Conservation (phyloP, 2,113 vertebrate species). For the Mola mola region DNA sequence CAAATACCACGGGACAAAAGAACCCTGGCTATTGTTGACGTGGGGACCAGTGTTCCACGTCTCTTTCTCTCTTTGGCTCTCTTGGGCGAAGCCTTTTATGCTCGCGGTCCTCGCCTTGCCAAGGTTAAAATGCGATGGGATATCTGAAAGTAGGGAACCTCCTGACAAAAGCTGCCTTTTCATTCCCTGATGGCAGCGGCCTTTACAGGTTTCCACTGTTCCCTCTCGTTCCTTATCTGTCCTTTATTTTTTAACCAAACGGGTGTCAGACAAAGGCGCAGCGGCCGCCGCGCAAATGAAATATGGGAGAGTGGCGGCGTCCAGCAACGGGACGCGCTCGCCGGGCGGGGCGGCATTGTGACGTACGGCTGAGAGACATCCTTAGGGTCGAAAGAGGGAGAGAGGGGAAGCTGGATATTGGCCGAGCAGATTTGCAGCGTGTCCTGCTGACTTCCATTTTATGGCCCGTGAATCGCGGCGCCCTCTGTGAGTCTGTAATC, state of each 20-base stretch:
- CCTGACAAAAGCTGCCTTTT: too few species aligned
- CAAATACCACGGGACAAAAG: constrained; percentile 77
- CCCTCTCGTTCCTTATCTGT: constrained; percentile 59
- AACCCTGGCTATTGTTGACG: constrained; percentile 69
- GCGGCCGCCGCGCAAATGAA: constrained; percentile 66
- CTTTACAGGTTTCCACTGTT: constrained; percentile 49
- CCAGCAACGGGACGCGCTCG: constrained; percentile 57
- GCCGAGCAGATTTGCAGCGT: constrained; percentile 71
- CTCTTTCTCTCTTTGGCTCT: constrained; percentile 61
- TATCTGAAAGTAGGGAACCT: constrained; percentile 71
- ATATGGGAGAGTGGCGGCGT: constrained; percentile 49
- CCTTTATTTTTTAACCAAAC: constrained; percentile 44
- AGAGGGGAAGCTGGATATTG: constrained; percentile 68
- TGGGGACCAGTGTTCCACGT: constrained; percentile 57
- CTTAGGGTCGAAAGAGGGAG: constrained; percentile 45
- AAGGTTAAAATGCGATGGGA: constrained; percentile 77
- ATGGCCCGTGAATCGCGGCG: constrained; percentile 76
- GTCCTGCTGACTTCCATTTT: constrained; percentile 84
- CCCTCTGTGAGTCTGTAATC: constrained; percentile 85
- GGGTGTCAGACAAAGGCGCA: constrained; percentile 56
- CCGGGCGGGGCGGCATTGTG: constrained; percentile 72
- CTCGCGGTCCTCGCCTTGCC: constrained; percentile 65
- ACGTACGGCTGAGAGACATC: constrained; percentile 60
- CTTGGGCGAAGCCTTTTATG: constrained; percentile 76
- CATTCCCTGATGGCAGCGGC: constrained; percentile 57